Evolutionary conservation across 2,888 invertebrate species (phyloP), one percentile per base, ranked within the genome.

Genomic region (Miltochrista miniata): DNA sequence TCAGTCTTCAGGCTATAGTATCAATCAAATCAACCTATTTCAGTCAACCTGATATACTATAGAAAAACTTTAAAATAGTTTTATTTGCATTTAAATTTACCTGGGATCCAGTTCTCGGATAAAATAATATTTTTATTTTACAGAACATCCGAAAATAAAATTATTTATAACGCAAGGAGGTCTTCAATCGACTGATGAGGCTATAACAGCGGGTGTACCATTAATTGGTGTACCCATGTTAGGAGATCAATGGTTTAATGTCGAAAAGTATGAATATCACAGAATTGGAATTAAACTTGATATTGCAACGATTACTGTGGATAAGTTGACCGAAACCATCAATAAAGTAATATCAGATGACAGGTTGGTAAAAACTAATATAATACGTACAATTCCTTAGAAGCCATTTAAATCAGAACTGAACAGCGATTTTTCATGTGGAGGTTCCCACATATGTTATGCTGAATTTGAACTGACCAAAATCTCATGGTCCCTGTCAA

Each of bases 111-210:
- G n/a, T n/a, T n/a, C n/a, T 24, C 2, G 18, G 18, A 24, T 5
- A 24, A 4, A 24, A 24, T n/a, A 24, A 24, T 24, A 24, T 24
- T 24, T 24, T 24, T 24, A n/a, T 18, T 18, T 51, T 64, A n/a
- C 54, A 79, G 79, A 46, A 30, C 89, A 91, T 60, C 79, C 81
- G 7, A 90, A 91, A 46, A 55, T 91, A 0, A 90, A 88, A 57
- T 45, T 85, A 1, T 90, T 91, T 47, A 81, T 89, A 24, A 86
- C 83, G 0, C 90, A 89, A 75, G 86, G 86, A 37, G 90, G 90
- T 12, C 56, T 84, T 1, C 84, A 85, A 54, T 85, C 90, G 0
- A 74, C 83, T 0, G 85, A 87, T 24, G 90, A 90, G 61, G 78
- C 87, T 0, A 74, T 88, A 18, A 84, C 41, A 33, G 41, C 41